A percentile compares a stretch with the other conserved stretches of the same genome.
Conservation (phyloP, 2,797 vertebrate species). For the Falco berigora region DNA sequence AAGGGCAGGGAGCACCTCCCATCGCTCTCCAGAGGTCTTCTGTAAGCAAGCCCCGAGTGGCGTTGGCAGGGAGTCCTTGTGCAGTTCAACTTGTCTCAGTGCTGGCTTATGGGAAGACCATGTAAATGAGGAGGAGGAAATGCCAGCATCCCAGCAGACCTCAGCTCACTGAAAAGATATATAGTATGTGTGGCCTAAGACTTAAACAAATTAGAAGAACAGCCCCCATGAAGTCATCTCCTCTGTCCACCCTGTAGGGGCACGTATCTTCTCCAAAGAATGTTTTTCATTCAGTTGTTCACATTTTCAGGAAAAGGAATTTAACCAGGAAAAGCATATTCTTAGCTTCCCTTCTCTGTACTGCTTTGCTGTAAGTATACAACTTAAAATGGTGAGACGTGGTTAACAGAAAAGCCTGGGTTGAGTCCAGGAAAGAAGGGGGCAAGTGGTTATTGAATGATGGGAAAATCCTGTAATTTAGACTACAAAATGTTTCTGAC, state of each 20-base stretch:
- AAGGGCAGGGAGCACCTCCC: constrained; percentile 36
- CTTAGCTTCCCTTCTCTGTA: background rate
- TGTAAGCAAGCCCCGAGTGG: constrained; percentile 8
- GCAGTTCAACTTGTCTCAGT: constrained; percentile 13
- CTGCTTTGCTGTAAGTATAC: background rate
- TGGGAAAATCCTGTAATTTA: background rate
- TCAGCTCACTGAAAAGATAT: constrained; percentile 20
- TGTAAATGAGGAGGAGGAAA: constrained; percentile 56
- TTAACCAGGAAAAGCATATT: background rate
- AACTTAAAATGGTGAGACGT: background rate
- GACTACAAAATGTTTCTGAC: background rate
- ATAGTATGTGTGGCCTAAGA: constrained; percentile 12
- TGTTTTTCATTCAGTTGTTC: constrained; percentile 2
- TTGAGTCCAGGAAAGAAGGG: background rate
- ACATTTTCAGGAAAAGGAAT: constrained; percentile 18
- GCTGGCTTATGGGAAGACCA: constrained; percentile 52
- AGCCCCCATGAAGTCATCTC: constrained; percentile 37
- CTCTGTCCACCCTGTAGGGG: background rate
- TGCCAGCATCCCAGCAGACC: constrained; percentile 21
- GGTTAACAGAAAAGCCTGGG: background rate
- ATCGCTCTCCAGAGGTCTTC: background rate
- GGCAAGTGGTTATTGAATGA: background rate
- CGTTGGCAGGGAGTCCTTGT: constrained; percentile 18
- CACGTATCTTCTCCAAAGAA: background rate
- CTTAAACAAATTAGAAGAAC: constrained; percentile 42